Evolutionary conservation across 2,113 vertebrate genomes (phyloP).

Genomic region (Grammomys surdaster): DNA sequence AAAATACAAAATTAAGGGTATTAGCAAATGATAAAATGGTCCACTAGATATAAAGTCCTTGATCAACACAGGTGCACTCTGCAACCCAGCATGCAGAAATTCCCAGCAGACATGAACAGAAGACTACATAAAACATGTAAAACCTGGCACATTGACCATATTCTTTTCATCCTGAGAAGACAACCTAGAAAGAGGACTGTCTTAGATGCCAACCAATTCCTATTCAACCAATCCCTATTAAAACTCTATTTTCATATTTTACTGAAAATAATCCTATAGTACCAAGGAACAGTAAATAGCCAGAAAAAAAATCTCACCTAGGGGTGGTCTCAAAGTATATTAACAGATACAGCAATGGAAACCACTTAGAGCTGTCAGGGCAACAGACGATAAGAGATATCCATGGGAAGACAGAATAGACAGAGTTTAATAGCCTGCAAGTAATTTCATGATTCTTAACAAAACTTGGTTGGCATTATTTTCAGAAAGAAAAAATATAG

Average conservation of each 20-base stretch:
- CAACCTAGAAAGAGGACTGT: not conserved
- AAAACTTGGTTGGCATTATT: not conserved
- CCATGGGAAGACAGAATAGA: not conserved
- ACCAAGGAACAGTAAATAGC: not conserved
- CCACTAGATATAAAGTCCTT: not conserved
- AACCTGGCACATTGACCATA: too few relatives aligned
- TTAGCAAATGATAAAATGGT: not conserved
- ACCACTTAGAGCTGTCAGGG: not conserved
- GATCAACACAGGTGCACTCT: not conserved
- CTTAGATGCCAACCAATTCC: not conserved
- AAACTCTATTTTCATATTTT: not conserved
- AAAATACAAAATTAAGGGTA: not conserved
- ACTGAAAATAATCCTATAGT: not conserved
- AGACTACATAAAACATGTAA: too few relatives aligned
- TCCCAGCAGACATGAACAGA: too few relatives aligned
- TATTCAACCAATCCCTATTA: not conserved
- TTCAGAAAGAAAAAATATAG: not conserved
- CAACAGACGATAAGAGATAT: not conserved
- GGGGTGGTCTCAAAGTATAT: not conserved
- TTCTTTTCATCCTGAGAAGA: too few relatives aligned
- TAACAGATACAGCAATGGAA: not conserved
- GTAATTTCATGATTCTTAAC: not conserved
- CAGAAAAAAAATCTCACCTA: not conserved
- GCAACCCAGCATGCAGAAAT: not conserved
- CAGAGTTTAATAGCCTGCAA: not conserved